These are phyloP conservation scores for Aspiorhynchus laticeps DNA, from an alignment of 2,113 vertebrate genomes.

Conservation along the genomic window DNA sequence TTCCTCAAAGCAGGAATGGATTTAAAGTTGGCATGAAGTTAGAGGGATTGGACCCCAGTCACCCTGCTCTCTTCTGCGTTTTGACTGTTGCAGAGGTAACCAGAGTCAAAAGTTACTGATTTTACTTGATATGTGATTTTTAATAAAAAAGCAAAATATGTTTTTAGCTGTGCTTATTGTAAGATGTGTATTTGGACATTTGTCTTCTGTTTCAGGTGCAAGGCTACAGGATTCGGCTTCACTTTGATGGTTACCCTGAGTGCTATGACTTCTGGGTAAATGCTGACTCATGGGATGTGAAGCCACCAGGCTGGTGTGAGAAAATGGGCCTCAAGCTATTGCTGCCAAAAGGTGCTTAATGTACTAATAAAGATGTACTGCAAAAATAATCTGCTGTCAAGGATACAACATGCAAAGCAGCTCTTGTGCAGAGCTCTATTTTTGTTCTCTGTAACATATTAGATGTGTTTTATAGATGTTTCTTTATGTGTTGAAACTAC, in stretches of 20 bases:
- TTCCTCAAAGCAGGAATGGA: constrained; percentile 94
- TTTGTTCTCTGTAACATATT: neutral
- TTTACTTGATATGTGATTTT: neutral
- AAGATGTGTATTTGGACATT: neutral
- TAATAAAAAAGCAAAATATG: neutral
- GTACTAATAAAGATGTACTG: neutral
- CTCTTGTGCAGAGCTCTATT: neutral
- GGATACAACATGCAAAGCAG: neutral
- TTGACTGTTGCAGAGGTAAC: constrained; percentile 90
- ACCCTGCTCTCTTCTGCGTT: constrained; percentile 93
- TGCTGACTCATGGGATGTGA: constrained; percentile 87
- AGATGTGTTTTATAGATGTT: neutral
- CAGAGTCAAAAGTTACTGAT: neutral
- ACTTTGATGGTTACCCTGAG: constrained; percentile 90
- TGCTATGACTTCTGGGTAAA: constrained; percentile 93
- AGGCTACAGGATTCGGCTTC: constrained; percentile 85
- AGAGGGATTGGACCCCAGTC: constrained; percentile 93
- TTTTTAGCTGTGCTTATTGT: neutral
- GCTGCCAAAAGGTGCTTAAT: constrained; percentile 83
- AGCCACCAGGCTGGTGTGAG: constrained; percentile 91
- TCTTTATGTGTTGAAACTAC: neutral
- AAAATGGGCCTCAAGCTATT: constrained; percentile 87
- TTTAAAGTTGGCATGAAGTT: constrained; percentile 98
- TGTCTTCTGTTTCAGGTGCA: constrained; percentile 75
- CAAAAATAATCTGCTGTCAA: neutral